A percentile compares a stretch with the other conserved stretches of the same genome.
Conservation (phyloP, 1,140 invertebrate genomes). For the Bathynomus jamesi region DNA sequence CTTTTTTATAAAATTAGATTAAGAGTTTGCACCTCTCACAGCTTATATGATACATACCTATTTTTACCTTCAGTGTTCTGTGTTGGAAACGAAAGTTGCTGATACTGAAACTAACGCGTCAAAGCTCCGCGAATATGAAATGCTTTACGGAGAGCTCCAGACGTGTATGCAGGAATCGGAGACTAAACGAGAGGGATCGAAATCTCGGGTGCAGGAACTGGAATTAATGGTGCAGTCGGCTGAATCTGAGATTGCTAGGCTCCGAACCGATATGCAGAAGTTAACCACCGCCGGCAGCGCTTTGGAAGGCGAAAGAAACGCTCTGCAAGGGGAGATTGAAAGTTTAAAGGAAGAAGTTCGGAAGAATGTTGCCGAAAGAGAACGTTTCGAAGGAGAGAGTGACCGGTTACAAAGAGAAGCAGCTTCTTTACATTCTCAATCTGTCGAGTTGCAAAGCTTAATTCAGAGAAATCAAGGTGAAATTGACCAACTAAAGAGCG, state of each 20-base stretch:
- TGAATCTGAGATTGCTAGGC: constrained; percentile 30
- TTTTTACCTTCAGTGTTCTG: constrained; percentile 26
- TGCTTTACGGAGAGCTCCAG: constrained; percentile 27
- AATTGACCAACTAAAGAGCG: constrained; percentile 26
- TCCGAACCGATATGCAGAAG: constrained; percentile 22
- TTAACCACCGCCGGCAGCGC: constrained; percentile 15
- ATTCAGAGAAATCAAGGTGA: constrained; percentile 16
- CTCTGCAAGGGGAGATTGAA: constrained; percentile 15
- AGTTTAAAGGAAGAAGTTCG: constrained; percentile 7
- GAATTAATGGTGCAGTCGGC: constrained; percentile 35
- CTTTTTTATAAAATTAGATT: no score
- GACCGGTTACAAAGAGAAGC: constrained; percentile 9
- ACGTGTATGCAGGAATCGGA: constrained; percentile 28
- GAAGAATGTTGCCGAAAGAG: constrained; percentile 11
- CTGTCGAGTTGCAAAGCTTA: constrained; percentile 4
- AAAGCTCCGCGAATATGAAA: constrained; percentile 20
- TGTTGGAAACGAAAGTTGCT: constrained; percentile 25
- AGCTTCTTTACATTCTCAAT: constrained; percentile 3
- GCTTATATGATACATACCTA: no score
- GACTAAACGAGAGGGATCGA: constrained; percentile 29
- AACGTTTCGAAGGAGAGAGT: constrained; percentile 13
- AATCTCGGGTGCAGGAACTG: constrained; percentile 27
- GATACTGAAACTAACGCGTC: constrained; percentile 19
- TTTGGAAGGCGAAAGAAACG: constrained; percentile 14
- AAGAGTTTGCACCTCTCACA: no score